phyloP scores from a whole-genome alignment of 2,113 vertebrate species.

The Chauna torquata region DNA sequence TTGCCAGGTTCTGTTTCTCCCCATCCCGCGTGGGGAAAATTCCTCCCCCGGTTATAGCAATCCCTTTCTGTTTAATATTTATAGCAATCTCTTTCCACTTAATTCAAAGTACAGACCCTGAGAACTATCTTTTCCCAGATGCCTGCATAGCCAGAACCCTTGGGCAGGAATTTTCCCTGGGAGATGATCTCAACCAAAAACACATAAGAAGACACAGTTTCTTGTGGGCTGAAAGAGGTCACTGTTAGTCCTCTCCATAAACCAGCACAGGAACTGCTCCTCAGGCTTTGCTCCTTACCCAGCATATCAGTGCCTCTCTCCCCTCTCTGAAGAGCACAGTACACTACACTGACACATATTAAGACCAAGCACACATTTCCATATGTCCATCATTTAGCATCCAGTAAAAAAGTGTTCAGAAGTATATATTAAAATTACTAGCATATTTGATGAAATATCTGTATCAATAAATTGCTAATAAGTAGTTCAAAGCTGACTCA shows the following conservation, averaged over 20 bases:
- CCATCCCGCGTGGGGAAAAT: not conserved
- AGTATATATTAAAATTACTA: not conserved
- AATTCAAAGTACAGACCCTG: not conserved
- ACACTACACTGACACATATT: not conserved
- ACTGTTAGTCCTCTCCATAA: not conserved
- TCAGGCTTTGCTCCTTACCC: not conserved
- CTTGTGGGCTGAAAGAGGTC: not conserved
- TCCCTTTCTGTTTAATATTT: not conserved
- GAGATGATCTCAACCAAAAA: not conserved
- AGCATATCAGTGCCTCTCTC: fast-evolving
- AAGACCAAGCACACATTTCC: not conserved
- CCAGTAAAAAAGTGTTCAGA: not conserved
- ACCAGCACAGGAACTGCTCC: not conserved
- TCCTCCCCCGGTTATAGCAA: not conserved
- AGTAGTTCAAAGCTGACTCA: conserved; percentile 3
- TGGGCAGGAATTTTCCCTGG: not conserved
- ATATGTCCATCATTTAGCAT: not conserved
- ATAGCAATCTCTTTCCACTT: not conserved
- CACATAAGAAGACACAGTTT: not conserved
- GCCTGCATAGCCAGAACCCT: not conserved
- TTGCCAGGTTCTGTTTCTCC: not conserved
- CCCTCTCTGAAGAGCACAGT: not conserved
- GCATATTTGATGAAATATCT: not conserved
- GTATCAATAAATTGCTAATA: conserved; percentile 22
- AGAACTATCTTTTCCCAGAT: not conserved